A percentile compares a stretch with the other conserved stretches of the same genome.
phyloP scores from a whole-genome alignment of 1,140 invertebrate species.

The Danaus plexippus region DNA sequence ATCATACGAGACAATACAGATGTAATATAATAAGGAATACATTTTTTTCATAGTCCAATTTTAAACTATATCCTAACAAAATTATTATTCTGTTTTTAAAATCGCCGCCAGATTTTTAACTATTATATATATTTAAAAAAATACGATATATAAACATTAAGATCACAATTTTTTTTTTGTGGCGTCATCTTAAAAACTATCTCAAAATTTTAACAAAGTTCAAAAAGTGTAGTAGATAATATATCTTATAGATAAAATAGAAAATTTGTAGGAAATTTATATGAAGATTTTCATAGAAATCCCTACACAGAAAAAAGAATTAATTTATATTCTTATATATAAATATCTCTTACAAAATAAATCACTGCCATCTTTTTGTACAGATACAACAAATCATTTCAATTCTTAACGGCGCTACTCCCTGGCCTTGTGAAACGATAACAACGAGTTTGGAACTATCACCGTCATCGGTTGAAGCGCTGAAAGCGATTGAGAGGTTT shows the following conservation, averaged over 20 bases:
- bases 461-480: constrained; percentile 15
- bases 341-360: not conserved
- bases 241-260: constrained; percentile 40
- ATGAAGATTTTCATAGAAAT: too few species aligned
- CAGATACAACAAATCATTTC: constrained; percentile 48
- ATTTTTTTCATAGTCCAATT: too few species aligned
- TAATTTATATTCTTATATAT: not conserved
- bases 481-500: constrained; percentile 40
- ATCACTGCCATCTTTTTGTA: constrained; percentile 13
- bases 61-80: too few species aligned
- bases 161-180: too few species aligned
- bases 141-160: too few species aligned
- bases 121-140: too few species aligned
- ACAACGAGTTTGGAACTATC: constrained; percentile 18
- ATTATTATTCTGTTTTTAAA: too few species aligned
- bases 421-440: constrained; percentile 57
- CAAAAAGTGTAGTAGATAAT: constrained; percentile 26
- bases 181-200: too few species aligned
- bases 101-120: too few species aligned
- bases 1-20: too few species aligned
- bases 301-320: not conserved
- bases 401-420: constrained; percentile 39
- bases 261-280: not conserved
- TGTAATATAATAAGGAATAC: too few species aligned
- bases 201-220: too few species aligned